These are phyloP conservation scores for Ceratosolen solmsi DNA, from an alignment of 1,140 invertebrate genomes.

Conservation along the genomic window DNA sequence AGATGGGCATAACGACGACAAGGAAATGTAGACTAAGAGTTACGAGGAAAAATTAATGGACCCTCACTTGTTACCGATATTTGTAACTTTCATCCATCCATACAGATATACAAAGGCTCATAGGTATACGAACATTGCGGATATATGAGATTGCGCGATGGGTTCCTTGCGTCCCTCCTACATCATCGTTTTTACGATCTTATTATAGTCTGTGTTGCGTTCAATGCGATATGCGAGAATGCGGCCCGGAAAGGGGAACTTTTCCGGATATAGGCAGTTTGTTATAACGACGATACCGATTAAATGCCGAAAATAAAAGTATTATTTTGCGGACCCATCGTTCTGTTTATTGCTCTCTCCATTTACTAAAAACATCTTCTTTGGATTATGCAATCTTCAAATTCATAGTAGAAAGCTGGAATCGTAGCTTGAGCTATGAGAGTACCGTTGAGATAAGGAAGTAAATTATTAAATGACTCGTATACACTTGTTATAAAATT, in stretches of 20 bases:
- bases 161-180: constrained; percentile 3
- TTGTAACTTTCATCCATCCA: constrained; percentile 9
- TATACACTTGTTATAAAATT: not conserved
- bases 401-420: not conserved
- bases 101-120: not conserved
- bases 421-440: not conserved
- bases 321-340: not conserved
- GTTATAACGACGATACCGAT: constrained; percentile 2
- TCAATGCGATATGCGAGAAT: constrained; percentile 9
- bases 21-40: constrained; percentile 23
- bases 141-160: constrained; percentile 5
- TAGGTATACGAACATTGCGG: not conserved
- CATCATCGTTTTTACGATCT: constrained; percentile 47
- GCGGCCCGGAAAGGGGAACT: not conserved
- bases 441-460: not conserved
- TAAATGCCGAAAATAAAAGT: constrained; percentile 8
- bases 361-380: not conserved
- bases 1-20: constrained; percentile 29
- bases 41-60: constrained; percentile 30
- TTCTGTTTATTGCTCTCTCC: not conserved
- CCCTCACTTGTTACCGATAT: constrained; percentile 37
- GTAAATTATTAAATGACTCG: not conserved
- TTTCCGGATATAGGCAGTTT: constrained; percentile 27
- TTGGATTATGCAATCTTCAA: not conserved
- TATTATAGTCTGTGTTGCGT: constrained; percentile 35